Evolutionary conservation across 1,140 invertebrate genomes (phyloP).

Genomic region (Papilio glaucus): DNA sequence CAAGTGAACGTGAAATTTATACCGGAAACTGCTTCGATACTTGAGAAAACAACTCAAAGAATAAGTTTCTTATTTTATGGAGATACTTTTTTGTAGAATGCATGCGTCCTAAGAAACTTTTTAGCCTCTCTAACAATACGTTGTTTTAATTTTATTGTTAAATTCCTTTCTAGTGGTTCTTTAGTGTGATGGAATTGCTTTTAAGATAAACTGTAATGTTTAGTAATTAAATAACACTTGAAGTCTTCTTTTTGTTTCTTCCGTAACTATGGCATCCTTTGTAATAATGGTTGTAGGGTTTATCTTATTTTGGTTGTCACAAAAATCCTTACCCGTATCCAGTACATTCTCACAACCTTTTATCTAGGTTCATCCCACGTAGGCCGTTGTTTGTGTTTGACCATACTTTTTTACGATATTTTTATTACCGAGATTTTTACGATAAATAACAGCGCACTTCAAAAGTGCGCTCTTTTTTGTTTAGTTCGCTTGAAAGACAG

Average conservation of each 20-base stretch:
- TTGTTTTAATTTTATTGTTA: conserved; percentile 25
- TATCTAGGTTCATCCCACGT: too few species aligned
- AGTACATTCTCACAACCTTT: too few species aligned
- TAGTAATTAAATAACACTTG: background rate
- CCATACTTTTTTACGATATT: too few species aligned
- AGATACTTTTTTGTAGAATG: conserved; percentile 34
- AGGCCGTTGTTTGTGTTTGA: too few species aligned
- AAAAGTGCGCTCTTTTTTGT: too few species aligned
- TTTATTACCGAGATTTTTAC: too few species aligned
- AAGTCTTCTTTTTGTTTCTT: background rate
- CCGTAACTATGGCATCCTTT: too few species aligned
- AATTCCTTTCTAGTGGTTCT: conserved; percentile 5
- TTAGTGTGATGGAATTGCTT: background rate
- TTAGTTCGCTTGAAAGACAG: too few species aligned
- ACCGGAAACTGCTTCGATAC: conserved; percentile 26
- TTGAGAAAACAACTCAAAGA: conserved; percentile 29
- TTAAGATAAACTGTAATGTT: background rate
- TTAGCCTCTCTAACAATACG: conserved; percentile 8
- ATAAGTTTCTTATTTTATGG: conserved; percentile 34
- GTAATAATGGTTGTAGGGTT: too few species aligned
- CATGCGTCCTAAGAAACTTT: conserved; percentile 14
- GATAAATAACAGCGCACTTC: too few species aligned
- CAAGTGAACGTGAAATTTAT: conserved; percentile 34
- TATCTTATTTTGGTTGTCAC: too few species aligned
- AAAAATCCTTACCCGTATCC: too few species aligned